These are phyloP conservation scores for Odontophorus gujanensis DNA, from an alignment of 2,113 vertebrate genomes.

Conservation along the genomic window DNA sequence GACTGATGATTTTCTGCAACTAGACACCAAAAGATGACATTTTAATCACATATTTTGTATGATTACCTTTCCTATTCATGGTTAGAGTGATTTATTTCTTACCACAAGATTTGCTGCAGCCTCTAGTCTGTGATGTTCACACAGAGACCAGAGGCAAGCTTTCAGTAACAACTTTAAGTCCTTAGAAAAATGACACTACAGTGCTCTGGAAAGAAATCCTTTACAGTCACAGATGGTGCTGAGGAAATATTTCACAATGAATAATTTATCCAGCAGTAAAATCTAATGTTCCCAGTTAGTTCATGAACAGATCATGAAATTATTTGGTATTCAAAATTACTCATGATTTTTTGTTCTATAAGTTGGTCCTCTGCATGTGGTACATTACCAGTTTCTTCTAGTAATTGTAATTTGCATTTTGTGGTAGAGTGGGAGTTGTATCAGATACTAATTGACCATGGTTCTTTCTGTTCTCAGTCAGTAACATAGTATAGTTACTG, in stretches of 20 bases:
- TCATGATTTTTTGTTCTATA: background rate
- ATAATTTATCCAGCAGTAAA: conserved; percentile 49
- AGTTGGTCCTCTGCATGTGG: background rate
- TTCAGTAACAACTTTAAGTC: conserved; percentile 5
- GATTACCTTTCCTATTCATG: background rate
- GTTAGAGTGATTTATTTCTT: background rate
- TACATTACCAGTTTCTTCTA: background rate
- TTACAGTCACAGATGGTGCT: conserved; percentile 29
- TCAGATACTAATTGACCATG: background rate
- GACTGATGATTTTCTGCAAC: background rate
- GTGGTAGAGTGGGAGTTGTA: background rate
- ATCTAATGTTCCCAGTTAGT: background rate
- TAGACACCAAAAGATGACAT: background rate
- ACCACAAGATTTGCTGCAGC: background rate
- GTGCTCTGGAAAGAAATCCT: conserved; percentile 6
- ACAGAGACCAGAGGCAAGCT: background rate
- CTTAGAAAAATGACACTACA: background rate
- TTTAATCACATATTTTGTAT: background rate
- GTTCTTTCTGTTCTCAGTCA: background rate
- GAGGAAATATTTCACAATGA: conserved; percentile 57
- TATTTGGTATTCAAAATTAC: background rate
- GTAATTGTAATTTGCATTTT: background rate
- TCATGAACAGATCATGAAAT: conserved; percentile 38
- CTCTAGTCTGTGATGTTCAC: background rate
- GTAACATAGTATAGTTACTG: background rate